A percentile compares a stretch with the other conserved stretches of the same genome.
These are phyloP conservation scores for Smithornis capensis DNA, from an alignment of 2,113 vertebrate genomes.

Conservation along the genomic window DNA sequence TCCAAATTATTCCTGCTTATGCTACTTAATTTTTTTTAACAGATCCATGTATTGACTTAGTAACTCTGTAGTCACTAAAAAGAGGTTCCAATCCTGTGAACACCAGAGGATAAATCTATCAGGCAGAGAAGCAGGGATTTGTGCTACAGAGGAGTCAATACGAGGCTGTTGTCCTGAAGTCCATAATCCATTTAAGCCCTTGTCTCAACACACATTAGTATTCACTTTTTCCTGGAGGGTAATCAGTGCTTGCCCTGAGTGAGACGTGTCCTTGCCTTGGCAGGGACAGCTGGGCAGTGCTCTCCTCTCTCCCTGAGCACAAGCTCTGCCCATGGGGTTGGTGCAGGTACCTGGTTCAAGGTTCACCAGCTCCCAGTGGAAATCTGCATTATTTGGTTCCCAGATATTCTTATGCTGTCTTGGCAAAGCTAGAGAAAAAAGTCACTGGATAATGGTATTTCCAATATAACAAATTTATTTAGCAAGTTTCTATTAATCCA, in stretches of 20 bases:
- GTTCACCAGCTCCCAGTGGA: neutral
- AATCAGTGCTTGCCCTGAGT: neutral
- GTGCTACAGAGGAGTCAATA: slow-evolving; percentile 1
- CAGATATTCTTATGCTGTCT: neutral
- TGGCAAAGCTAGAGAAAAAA: neutral
- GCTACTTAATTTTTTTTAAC: neutral
- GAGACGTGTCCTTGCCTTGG: neutral
- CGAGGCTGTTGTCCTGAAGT: neutral
- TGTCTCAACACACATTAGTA: neutral
- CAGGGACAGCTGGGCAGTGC: neutral
- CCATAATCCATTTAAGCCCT: neutral
- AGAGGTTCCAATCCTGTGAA: neutral
- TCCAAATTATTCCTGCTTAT: neutral
- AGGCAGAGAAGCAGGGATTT: neutral
- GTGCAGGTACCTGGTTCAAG: neutral
- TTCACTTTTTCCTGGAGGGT: neutral
- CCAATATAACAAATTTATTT: neutral
- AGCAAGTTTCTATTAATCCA: neutral
- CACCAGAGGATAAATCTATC: neutral
- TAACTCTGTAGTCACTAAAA: neutral
- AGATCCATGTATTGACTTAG: neutral
- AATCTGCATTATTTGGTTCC: neutral
- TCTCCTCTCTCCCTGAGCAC: neutral
- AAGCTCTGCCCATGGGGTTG: neutral
- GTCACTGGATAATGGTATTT: neutral